Evolutionary conservation across 2,113 vertebrate genomes (phyloP).

Genomic region (Psittacula cyanocephala): DNA sequence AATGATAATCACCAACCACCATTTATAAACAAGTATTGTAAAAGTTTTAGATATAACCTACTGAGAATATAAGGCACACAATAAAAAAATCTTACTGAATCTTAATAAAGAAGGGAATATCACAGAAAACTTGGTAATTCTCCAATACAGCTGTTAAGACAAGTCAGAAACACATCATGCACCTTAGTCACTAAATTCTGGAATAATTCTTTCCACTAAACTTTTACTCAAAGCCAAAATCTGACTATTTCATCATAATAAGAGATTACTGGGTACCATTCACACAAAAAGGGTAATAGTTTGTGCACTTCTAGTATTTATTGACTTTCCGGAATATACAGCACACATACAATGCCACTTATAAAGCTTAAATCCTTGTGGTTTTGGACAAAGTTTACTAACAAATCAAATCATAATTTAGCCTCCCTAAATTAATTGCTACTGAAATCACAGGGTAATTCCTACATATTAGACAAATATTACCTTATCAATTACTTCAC

Average conservation of each 20-base stretch:
- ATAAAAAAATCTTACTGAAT: background rate
- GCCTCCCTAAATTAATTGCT: background rate
- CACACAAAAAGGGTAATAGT: accelerated
- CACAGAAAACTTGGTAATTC: background rate
- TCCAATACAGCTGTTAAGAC: background rate
- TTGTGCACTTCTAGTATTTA: background rate
- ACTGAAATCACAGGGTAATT: background rate
- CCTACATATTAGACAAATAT: background rate
- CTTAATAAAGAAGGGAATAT: background rate
- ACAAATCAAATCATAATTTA: background rate
- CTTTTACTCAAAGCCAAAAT: background rate
- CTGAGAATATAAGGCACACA: background rate
- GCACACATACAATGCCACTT: background rate
- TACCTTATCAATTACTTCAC: background rate
- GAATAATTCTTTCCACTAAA: background rate
- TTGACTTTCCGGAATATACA: background rate
- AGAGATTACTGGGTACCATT: background rate
- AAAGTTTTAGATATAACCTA: background rate
- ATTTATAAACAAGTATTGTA: background rate
- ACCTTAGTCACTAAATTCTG: background rate
- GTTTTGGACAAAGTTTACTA: background rate
- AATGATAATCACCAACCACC: background rate
- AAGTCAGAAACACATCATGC: background rate
- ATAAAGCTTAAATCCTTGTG: background rate
- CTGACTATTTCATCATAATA: background rate